These are phyloP conservation scores for Psittacula derbiana DNA, from an alignment of 2,797 vertebrate species.

Conservation along the genomic window DNA sequence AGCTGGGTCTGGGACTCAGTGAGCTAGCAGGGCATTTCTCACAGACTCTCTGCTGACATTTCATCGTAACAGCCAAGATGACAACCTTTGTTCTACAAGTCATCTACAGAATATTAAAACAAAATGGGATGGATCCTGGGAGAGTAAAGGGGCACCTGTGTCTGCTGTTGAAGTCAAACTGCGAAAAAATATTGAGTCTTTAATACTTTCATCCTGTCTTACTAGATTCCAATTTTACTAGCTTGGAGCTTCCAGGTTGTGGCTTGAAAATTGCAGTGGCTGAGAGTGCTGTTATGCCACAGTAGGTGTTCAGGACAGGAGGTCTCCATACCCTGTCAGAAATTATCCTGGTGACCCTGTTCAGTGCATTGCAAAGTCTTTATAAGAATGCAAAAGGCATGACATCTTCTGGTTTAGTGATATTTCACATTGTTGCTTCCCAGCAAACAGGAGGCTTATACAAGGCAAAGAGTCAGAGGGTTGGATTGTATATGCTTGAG, in stretches of 20 bases:
- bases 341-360: neutral
- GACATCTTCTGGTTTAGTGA: neutral
- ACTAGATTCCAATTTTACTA: neutral
- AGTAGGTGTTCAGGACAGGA: neutral
- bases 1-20: neutral
- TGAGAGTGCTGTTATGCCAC: neutral
- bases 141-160: neutral
- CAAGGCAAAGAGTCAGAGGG: neutral
- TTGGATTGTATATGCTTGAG: neutral
- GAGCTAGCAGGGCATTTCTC: neutral
- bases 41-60: neutral
- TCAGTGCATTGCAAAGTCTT: neutral
- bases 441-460: neutral
- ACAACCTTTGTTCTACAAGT: neutral
- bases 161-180: neutral
- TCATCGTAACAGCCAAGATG: neutral
- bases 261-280: neutral
- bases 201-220: neutral
- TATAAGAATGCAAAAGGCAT: neutral
- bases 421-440: neutral
- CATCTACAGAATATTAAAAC: constrained; percentile 1
- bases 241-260: neutral
- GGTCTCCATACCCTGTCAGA: neutral
- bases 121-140: neutral
- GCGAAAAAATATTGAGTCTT: neutral